A percentile compares a stretch with the other conserved stretches of the same genome.
These are phyloP conservation scores for Exocentrus adspersus DNA, from an alignment of 2,888 invertebrate genomes.

Conservation along the genomic window DNA sequence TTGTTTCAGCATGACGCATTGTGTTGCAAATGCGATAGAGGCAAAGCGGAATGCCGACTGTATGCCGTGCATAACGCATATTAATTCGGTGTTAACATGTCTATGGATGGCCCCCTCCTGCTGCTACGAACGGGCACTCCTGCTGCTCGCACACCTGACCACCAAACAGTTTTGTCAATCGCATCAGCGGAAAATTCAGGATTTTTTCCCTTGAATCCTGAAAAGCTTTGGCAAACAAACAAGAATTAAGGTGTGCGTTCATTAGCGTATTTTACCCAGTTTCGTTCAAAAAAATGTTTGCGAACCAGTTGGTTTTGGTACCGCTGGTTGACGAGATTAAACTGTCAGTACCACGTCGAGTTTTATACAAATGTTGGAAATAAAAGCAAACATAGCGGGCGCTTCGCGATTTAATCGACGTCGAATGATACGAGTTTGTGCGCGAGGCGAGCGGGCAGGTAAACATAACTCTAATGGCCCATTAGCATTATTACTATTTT, in stretches of 20 bases:
- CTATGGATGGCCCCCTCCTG: slow-evolving; percentile 56
- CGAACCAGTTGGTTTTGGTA: slow-evolving; percentile 46
- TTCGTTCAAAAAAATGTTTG: too few species aligned
- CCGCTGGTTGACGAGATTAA: slow-evolving; percentile 46
- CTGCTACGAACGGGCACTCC: slow-evolving; percentile 46
- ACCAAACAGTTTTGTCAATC: slow-evolving; percentile 41
- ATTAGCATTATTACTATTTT: slow-evolving; percentile 45
- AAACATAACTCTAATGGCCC: slow-evolving; percentile 37
- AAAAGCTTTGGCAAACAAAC: too few species aligned
- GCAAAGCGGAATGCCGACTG: slow-evolving; percentile 14
- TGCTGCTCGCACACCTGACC: slow-evolving; percentile 36
- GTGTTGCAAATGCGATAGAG: slow-evolving; percentile 5
- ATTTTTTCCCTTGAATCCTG: too few species aligned
- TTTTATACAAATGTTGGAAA: slow-evolving; percentile 49
- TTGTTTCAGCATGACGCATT: slow-evolving; percentile 6
- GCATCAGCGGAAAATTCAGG: too few species aligned
- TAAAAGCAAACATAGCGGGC: slow-evolving; percentile 47
- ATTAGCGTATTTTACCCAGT: too few species aligned
- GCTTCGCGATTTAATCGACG: slow-evolving; percentile 33
- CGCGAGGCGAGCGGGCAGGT: slow-evolving; percentile 1
- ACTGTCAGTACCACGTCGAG: slow-evolving; percentile 50
- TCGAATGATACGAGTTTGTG: slow-evolving; percentile 32
- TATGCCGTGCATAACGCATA: slow-evolving; percentile 52
- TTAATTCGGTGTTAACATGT: slow-evolving; percentile 58
- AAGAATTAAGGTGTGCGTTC: too few species aligned